A percentile compares a stretch with the other conserved stretches of the same genome.
Evolutionary conservation across 64 coral and sea anemone genomes (phyloP).

Genomic region (Montipora cactus): DNA sequence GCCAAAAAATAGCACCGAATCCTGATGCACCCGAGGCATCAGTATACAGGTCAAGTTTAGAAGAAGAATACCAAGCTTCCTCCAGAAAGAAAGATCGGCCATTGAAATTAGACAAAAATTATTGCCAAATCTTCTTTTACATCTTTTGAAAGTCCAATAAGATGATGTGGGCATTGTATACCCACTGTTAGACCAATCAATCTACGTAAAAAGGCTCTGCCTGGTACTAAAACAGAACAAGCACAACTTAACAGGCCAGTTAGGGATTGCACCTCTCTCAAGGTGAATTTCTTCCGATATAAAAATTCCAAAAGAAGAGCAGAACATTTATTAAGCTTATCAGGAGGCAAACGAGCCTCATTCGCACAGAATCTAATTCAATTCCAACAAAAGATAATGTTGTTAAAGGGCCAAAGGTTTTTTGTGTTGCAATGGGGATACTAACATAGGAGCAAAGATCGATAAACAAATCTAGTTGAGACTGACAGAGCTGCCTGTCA

Average conservation of each 20-base stretch:
- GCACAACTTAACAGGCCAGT: constrained; percentile 13
- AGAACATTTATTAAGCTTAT: neutral
- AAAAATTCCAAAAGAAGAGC: neutral
- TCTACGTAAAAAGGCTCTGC: neutral
- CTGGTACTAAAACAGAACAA: neutral
- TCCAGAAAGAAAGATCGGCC: neutral
- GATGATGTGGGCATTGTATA: neutral
- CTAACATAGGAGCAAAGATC: neutral
- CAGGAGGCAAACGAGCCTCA: neutral
- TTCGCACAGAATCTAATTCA: neutral
- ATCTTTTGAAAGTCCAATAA: neutral
- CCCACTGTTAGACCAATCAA: neutral
- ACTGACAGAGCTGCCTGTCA: neutral
- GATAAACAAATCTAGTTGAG: neutral
- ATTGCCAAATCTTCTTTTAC: constrained; percentile 43
- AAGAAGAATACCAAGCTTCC: neutral
- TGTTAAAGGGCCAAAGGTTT: neutral
- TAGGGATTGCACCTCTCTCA: neutral
- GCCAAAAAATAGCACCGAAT: constrained; percentile 52
- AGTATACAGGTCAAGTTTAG: constrained; percentile 26
- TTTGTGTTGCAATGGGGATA: neutral
- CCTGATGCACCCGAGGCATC: constrained; percentile 15
- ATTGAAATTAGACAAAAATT: neutral
- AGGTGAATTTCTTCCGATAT: neutral
- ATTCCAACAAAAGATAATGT: neutral